Conservation (phyloP, 1,140 invertebrate species). For the Drosophila suzukii region DNA sequence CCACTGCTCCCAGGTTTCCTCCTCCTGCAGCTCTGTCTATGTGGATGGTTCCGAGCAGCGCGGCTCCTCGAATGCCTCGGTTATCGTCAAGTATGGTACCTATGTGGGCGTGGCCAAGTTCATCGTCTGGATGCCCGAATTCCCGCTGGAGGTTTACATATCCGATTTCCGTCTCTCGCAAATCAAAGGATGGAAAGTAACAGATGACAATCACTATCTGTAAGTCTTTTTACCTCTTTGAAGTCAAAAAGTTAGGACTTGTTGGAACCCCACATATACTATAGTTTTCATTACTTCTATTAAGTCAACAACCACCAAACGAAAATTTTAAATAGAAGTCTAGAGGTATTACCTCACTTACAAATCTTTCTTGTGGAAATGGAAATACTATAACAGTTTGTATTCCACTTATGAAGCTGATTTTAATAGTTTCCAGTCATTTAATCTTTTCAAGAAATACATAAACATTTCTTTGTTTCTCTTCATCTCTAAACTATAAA, state of each 20-base stretch:
- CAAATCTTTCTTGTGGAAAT: not conserved
- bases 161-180: slow-evolving; percentile 95
- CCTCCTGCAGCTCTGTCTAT: slow-evolving; percentile 98
- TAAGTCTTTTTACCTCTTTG: slow-evolving; percentile 55
- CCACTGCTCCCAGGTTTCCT: slow-evolving; percentile 90
- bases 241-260: not conserved
- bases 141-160: slow-evolving; percentile 95
- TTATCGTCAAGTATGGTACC: slow-evolving; percentile 96
- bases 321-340: not conserved
- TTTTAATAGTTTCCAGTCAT: not conserved
- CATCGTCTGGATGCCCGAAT: slow-evolving; percentile 98
- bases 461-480: too few species aligned
- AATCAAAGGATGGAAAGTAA: slow-evolving; percentile 94
- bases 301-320: too few species aligned
- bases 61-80: slow-evolving; percentile 96
- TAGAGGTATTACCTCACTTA: not conserved
- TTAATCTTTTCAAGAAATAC: too few species aligned
- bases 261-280: too few species aligned
- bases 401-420: not conserved
- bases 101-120: slow-evolving; percentile 95
- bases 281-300: too few species aligned
- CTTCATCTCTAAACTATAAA: too few species aligned
- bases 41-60: slow-evolving; percentile 98
- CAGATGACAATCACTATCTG: slow-evolving; percentile 88
- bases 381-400: not conserved